Evolutionary conservation across 2,113 vertebrate species (phyloP).

Genomic region (Pyrgilauda ruficollis): DNA sequence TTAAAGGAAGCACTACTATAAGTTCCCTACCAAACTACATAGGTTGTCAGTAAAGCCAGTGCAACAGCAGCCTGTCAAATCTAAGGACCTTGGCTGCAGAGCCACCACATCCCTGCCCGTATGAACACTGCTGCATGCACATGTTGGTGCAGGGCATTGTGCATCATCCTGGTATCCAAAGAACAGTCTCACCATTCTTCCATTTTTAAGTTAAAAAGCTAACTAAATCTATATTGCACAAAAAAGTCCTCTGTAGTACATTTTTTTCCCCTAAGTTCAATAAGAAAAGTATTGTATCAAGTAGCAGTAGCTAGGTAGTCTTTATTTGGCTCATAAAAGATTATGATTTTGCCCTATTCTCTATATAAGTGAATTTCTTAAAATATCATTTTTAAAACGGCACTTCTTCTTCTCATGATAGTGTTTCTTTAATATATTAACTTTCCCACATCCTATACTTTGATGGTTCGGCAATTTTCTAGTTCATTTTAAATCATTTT

Average conservation of each 20-base stretch:
- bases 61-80: neutral
- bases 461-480: constrained; percentile 41
- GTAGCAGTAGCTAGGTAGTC: constrained; percentile 15
- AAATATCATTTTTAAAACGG: constrained; percentile 56
- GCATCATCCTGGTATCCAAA: neutral
- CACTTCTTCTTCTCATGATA: constrained; percentile 25
- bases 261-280: constrained; percentile 21
- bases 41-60: neutral
- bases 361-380: constrained; percentile 61
- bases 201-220: neutral
- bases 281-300: constrained; percentile 47
- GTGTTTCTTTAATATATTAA: constrained; percentile 63
- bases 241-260: neutral
- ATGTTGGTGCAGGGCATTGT: neutral
- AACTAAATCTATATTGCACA: neutral
- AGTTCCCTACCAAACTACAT: neutral
- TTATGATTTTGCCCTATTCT: constrained; percentile 56
- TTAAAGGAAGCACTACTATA: neutral
- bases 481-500: constrained; percentile 53
- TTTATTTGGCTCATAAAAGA: constrained; percentile 58
- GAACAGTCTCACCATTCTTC: neutral
- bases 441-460: constrained; percentile 26
- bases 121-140: rapidly evolving
- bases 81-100: neutral
- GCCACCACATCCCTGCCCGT: neutral